A percentile compares a stretch with the other conserved stretches of the same genome.
phyloP scores from a whole-genome alignment of 2,888 invertebrate species.

The Gymnoscelis rufifasciata region DNA sequence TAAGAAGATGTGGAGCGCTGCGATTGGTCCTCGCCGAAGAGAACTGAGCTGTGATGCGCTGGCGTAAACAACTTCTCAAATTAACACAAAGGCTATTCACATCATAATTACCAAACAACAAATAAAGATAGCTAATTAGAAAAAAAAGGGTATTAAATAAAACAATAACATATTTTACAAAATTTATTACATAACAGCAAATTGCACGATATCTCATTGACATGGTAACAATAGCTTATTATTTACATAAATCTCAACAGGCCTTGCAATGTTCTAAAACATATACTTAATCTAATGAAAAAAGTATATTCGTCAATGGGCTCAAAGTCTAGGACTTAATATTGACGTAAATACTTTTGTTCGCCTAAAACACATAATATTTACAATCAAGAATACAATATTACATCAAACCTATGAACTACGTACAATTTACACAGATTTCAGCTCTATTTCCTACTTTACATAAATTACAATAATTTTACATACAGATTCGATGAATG shows the following conservation, averaged over 20 bases:
- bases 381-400: constrained; percentile 11
- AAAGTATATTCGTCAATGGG: constrained; percentile 69
- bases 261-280: constrained; percentile 20
- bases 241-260: constrained; percentile 34
- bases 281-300: constrained; percentile 29
- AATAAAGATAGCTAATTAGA: too few species aligned
- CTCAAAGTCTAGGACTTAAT: constrained; percentile 56
- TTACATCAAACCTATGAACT: background rate
- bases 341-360: constrained; percentile 64
- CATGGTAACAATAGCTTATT: constrained; percentile 37
- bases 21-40: too few species aligned
- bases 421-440: constrained; percentile 4
- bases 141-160: too few species aligned
- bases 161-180: constrained; percentile 41
- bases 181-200: constrained; percentile 61
- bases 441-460: background rate
- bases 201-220: constrained; percentile 65
- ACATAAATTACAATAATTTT: constrained; percentile 4
- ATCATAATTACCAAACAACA: too few species aligned
- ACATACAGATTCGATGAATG: background rate
- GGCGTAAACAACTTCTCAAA: too few species aligned
- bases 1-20: too few species aligned
- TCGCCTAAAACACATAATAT: constrained; percentile 21
- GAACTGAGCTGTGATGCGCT: too few species aligned
- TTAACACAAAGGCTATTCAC: too few species aligned